Conservation (phyloP, 1,140 invertebrate genomes). For the Brachionus koreanus region DNA sequence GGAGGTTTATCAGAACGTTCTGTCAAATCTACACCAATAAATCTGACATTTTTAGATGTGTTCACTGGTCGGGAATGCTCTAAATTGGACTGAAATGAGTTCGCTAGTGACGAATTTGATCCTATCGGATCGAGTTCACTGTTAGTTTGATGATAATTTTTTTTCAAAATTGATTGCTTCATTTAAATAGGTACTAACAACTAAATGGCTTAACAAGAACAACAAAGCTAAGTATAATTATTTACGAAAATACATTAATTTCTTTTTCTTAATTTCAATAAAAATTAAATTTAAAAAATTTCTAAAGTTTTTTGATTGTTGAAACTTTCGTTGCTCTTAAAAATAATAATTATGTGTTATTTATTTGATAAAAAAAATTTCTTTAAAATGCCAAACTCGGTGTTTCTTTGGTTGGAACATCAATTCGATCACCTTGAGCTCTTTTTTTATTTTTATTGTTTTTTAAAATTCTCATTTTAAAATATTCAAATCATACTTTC, state of each 20-base stretch:
- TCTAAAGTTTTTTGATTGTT: constrained; percentile 8
- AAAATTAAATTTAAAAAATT: neutral
- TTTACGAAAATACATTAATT: constrained; percentile 4
- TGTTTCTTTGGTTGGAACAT: constrained; percentile 10
- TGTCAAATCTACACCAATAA: neutral
- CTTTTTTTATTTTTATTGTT: constrained; percentile 18
- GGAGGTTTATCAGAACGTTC: neutral
- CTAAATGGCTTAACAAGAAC: neutral
- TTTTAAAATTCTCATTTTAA: neutral
- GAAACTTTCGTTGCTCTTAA: neutral
- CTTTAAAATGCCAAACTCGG: neutral
- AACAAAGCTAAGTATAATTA: constrained; percentile 10
- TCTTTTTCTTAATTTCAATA: constrained; percentile 5
- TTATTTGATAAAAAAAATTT: neutral
- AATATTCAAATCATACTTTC: neutral
- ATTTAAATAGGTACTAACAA: neutral
- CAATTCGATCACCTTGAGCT: constrained; percentile 17
- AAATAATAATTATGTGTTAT: neutral
- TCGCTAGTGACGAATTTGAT: neutral
- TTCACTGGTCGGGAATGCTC: neutral
- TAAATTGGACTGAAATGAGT: neutral
- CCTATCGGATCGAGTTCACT: neutral
- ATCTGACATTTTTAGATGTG: constrained; percentile 42
- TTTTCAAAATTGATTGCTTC: constrained; percentile 36
- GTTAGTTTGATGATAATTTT: neutral